phyloP scores from a whole-genome alignment of 2,113 vertebrate genomes.

The Marmota flaviventris region DNA sequence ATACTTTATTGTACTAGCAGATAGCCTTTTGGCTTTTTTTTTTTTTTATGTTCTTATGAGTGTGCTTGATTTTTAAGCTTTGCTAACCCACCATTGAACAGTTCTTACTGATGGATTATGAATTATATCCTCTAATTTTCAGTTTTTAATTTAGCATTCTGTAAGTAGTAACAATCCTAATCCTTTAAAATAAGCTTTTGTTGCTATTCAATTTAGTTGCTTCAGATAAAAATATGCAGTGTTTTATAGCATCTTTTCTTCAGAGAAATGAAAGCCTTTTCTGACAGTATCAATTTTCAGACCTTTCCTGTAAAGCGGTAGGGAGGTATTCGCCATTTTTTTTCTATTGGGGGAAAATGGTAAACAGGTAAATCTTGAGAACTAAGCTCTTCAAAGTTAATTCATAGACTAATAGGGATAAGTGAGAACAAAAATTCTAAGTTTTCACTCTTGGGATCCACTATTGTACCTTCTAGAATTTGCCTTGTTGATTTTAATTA shows the following conservation, averaged over 20 bases:
- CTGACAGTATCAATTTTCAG: neutral
- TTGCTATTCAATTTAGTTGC: neutral
- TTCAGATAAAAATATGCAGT: slow-evolving; percentile 6
- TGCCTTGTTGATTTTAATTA: slow-evolving; percentile 34
- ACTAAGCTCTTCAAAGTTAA: neutral
- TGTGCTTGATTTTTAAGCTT: slow-evolving; percentile 61
- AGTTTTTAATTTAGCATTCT: slow-evolving; percentile 42
- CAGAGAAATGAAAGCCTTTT: slow-evolving; percentile 50
- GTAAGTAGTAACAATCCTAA: neutral
- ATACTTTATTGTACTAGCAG: slow-evolving; percentile 22
- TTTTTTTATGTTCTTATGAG: neutral
- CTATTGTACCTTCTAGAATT: neutral
- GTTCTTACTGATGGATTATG: slow-evolving; percentile 24
- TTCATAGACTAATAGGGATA: neutral
- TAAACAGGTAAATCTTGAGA: neutral
- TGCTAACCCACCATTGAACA: neutral
- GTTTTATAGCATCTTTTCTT: slow-evolving; percentile 26
- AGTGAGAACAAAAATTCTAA: neutral
- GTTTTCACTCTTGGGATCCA: neutral
- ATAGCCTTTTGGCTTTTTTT: slow-evolving; percentile 4
- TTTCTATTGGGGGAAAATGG: neutral
- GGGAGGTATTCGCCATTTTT: neutral
- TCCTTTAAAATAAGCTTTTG: neutral
- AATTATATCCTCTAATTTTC: slow-evolving; percentile 53
- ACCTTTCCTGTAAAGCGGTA: neutral